Percentiles rank a stretch among this genome's conserved stretches.
Conservation (phyloP, 1,140 invertebrate genomes). For the Drosophila takahashii region DNA sequence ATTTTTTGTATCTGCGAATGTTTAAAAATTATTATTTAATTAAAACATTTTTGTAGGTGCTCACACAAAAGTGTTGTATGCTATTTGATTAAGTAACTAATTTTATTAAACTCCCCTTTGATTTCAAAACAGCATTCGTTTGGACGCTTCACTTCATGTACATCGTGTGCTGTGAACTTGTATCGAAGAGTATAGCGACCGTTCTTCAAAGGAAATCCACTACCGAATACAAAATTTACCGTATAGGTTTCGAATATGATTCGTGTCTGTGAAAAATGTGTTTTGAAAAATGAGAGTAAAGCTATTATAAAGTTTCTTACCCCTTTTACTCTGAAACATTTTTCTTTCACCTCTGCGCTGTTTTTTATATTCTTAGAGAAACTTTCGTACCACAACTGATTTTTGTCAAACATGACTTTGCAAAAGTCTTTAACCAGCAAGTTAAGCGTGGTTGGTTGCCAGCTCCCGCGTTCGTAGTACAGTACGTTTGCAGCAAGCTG, state of each 20-base stretch:
- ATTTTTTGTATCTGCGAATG: too few relatives aligned
- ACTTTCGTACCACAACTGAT: slow-evolving; percentile 5
- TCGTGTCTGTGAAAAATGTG: neutral
- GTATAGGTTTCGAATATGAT: neutral
- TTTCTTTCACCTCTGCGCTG: neutral
- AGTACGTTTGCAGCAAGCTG: neutral
- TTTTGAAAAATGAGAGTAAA: accelerated
- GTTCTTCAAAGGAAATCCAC: neutral
- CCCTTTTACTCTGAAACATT: neutral
- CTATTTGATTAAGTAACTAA: too few relatives aligned
- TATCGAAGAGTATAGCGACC: neutral
- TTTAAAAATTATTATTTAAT: too few relatives aligned
- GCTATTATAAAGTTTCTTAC: neutral
- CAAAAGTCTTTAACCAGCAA: slow-evolving; percentile 2
- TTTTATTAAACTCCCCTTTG: neutral
- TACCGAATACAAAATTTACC: neutral
- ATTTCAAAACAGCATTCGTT: neutral
- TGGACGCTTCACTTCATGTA: neutral
- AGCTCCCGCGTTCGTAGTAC: slow-evolving; percentile 7
- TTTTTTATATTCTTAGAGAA: neutral
- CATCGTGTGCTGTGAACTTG: neutral
- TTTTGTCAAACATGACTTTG: slow-evolving; percentile 1
- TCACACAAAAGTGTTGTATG: too few relatives aligned
- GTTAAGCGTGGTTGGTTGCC: slow-evolving; percentile 18
- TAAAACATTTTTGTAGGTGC: too few relatives aligned